These are phyloP conservation scores for Buathra laborator DNA, from an alignment of 2,888 invertebrate genomes.

Conservation along the genomic window DNA sequence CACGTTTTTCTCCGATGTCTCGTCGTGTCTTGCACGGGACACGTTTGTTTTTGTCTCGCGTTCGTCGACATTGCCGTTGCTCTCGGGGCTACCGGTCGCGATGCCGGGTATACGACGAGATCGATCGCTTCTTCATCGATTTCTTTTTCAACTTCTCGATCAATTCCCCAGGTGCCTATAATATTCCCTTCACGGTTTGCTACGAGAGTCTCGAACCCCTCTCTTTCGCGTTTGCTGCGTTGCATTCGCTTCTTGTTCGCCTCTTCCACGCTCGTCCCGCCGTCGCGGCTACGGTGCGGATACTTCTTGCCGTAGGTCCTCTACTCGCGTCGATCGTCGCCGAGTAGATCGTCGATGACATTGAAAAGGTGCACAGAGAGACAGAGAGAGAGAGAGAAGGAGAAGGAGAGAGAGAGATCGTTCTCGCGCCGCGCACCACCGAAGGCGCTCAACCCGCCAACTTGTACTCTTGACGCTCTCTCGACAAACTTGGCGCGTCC, in stretches of 20 bases:
- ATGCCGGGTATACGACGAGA: slow-evolving; percentile 53
- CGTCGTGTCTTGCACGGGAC: slow-evolving; percentile 21
- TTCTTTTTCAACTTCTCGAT: slow-evolving; percentile 58
- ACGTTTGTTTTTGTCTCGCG: slow-evolving; percentile 55
- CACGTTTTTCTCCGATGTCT: slow-evolving; percentile 9
- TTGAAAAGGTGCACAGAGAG: slow-evolving; percentile 42
- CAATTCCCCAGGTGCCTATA: slow-evolving; percentile 63
- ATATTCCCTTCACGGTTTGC: slow-evolving; percentile 51
- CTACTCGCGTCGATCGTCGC: slow-evolving; percentile 30
- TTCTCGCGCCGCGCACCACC: slow-evolving; percentile 54
- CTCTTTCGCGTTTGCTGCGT: slow-evolving; percentile 39
- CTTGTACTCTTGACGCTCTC: slow-evolving; percentile 61
- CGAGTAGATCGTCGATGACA: slow-evolving; percentile 40
- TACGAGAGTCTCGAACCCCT: slow-evolving; percentile 28
- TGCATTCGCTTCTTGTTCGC: slow-evolving; percentile 2
- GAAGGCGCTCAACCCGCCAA: slow-evolving; percentile 52
- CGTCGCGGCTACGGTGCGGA: slow-evolving; percentile 17
- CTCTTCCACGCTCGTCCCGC: neutral
- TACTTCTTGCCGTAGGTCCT: slow-evolving; percentile 46
- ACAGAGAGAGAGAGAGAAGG: no score
- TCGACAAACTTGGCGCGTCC: slow-evolving; percentile 56
- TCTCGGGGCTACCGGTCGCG: slow-evolving; percentile 49
- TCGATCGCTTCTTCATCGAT: slow-evolving; percentile 61
- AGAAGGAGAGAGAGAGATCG: slow-evolving; percentile 5
- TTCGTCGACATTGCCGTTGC: slow-evolving; percentile 70